phyloP scores from a whole-genome alignment of 2,113 vertebrate genomes.

The Porphyrio hochstetteri region DNA sequence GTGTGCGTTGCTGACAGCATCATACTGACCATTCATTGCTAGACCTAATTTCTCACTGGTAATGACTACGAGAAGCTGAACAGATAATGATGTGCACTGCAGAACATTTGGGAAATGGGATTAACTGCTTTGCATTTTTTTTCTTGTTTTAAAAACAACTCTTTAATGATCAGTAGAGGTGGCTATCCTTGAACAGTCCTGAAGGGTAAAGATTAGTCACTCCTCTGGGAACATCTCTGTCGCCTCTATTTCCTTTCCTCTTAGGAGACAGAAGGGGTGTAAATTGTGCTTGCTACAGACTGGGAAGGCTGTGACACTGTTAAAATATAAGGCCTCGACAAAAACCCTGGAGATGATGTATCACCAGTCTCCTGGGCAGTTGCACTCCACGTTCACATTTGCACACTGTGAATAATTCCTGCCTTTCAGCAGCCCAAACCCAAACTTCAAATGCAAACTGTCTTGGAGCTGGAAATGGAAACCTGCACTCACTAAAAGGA shows the following conservation, averaged over 20 bases:
- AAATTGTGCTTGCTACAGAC: conserved; percentile 49
- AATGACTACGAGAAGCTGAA: conserved; percentile 48
- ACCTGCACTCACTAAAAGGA: neutral
- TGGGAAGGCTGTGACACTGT: conserved; percentile 37
- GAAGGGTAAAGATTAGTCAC: conserved; percentile 62
- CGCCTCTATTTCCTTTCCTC: conserved; percentile 22
- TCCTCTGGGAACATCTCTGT: conserved; percentile 36
- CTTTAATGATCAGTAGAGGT: conserved; percentile 21
- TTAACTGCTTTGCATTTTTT: conserved; percentile 25
- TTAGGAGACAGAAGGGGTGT: conserved; percentile 52
- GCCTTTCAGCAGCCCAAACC: neutral
- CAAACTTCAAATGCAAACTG: conserved; percentile 11
- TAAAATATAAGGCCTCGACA: conserved; percentile 53
- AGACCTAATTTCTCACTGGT: conserved; percentile 62
- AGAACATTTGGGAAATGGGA: conserved; percentile 47
- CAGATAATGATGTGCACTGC: conserved; percentile 43
- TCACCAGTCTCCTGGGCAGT: conserved; percentile 26
- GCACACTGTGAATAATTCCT: conserved; percentile 13
- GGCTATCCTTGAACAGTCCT: conserved; percentile 45
- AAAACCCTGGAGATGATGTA: conserved; percentile 55
- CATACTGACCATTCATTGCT: conserved; percentile 48
- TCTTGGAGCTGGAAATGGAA: neutral
- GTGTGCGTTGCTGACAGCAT: conserved; percentile 37
- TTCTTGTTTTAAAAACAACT: conserved; percentile 29
- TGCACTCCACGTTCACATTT: conserved; percentile 14